phyloP scores from a whole-genome alignment of 2,797 vertebrate genomes.

The Anisognathus igniventris region DNA sequence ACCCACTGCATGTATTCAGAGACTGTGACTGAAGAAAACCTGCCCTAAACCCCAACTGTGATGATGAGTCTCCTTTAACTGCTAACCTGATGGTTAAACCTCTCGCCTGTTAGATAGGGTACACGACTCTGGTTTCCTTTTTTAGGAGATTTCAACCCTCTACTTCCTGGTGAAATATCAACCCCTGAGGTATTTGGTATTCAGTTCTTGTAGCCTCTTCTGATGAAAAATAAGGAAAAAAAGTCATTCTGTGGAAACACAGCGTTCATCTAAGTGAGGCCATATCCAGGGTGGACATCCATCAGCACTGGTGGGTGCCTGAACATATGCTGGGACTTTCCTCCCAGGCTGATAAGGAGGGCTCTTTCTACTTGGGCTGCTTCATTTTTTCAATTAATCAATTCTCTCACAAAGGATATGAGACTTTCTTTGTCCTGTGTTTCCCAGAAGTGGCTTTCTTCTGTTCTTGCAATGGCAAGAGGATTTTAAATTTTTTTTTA shows the following conservation, averaged over 20 bases:
- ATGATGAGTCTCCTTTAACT: not conserved
- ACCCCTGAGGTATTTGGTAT: not conserved
- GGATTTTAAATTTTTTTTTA: not conserved
- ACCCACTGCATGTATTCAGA: not conserved
- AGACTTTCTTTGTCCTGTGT: not conserved
- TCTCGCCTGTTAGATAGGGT: not conserved
- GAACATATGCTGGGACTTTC: not conserved
- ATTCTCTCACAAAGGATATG: not conserved
- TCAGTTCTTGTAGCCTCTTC: not conserved
- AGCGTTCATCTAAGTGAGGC: not conserved
- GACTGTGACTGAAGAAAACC: not conserved
- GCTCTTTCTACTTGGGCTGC: not conserved
- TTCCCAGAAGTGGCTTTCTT: not conserved
- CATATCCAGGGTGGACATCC: not conserved
- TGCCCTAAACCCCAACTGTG: not conserved
- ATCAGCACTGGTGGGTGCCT: not conserved
- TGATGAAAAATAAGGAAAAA: not conserved
- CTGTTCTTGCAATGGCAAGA: not conserved
- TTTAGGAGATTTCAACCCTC: not conserved
- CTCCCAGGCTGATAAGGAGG: not conserved
- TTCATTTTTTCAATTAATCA: not conserved
- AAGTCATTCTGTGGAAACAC: not conserved
- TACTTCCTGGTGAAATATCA: not conserved
- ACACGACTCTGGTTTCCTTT: not conserved
- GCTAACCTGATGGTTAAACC: not conserved